These are phyloP conservation scores for Thamnophis elegans DNA, from an alignment of 2,797 vertebrate genomes.

Conservation along the genomic window DNA sequence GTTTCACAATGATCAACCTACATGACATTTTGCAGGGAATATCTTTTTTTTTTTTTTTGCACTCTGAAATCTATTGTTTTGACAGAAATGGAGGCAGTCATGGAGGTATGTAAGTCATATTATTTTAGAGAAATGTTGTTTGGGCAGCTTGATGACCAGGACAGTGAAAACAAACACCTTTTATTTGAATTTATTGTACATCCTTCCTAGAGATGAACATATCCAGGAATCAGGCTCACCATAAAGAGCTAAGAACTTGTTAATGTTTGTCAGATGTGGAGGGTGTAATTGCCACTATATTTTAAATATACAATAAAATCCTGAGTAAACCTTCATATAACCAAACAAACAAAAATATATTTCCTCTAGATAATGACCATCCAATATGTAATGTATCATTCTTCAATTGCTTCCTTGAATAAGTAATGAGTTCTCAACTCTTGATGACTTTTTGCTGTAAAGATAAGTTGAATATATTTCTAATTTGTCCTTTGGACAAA, in stretches of 20 bases:
- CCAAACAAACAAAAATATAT: background rate
- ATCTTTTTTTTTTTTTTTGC: background rate
- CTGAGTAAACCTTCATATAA: background rate
- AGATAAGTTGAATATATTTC: background rate
- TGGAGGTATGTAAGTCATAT: background rate
- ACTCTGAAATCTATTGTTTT: background rate
- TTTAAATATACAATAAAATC: background rate
- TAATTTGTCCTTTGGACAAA: background rate
- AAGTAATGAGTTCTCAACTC: background rate
- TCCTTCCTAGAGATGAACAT: background rate
- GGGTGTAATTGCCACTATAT: background rate
- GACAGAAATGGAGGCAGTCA: background rate
- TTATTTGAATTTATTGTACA: background rate
- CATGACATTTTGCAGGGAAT: background rate
- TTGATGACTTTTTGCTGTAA: background rate
- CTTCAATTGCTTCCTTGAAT: background rate
- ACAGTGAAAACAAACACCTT: background rate
- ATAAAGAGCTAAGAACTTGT: background rate
- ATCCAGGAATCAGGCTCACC: background rate
- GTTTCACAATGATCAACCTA: background rate
- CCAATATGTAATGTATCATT: background rate
- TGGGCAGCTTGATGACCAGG: background rate
- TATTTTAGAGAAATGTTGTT: background rate
- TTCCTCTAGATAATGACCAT: background rate
- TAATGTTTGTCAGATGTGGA: background rate